These are phyloP conservation scores for Popillia japonica DNA, from an alignment of 1,140 invertebrate genomes.

Conservation along the genomic window DNA sequence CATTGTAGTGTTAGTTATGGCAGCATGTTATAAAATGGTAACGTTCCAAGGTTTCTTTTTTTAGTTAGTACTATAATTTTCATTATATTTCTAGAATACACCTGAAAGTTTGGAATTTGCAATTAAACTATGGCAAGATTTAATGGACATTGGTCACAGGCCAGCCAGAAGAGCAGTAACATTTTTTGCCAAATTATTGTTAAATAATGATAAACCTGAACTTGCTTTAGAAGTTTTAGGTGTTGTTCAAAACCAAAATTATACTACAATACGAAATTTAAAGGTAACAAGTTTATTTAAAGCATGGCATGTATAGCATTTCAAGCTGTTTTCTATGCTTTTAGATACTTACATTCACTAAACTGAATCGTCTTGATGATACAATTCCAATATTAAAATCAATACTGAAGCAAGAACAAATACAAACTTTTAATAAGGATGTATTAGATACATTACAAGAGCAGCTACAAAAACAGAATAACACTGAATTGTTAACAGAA, in stretches of 20 bases:
- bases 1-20: conserved; percentile 69
- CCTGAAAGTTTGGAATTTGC: conserved; percentile 72
- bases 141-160: conserved; percentile 63
- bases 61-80: too few species aligned
- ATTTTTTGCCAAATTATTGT: conserved; percentile 71
- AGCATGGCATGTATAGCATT: neutral
- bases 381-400: conserved; percentile 67
- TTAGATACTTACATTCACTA: conserved; percentile 66
- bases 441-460: conserved; percentile 62
- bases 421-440: conserved; percentile 64
- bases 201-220: conserved; percentile 73
- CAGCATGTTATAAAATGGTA: conserved; percentile 81
- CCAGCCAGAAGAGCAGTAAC: conserved; percentile 69
- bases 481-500: conserved; percentile 59
- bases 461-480: conserved; percentile 54
- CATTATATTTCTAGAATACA: conserved; percentile 71
- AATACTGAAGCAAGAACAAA: conserved; percentile 64
- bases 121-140: conserved; percentile 67
- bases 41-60: conserved; percentile 52
- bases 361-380: conserved; percentile 71
- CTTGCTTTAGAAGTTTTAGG: conserved; percentile 73
- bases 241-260: conserved; percentile 63
- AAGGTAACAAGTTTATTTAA: conserved; percentile 63
- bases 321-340: conserved; percentile 48
- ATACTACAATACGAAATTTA: conserved; percentile 74